phyloP scores from a whole-genome alignment of 2,888 invertebrate genomes.

The Yponomeuta evonymella region DNA sequence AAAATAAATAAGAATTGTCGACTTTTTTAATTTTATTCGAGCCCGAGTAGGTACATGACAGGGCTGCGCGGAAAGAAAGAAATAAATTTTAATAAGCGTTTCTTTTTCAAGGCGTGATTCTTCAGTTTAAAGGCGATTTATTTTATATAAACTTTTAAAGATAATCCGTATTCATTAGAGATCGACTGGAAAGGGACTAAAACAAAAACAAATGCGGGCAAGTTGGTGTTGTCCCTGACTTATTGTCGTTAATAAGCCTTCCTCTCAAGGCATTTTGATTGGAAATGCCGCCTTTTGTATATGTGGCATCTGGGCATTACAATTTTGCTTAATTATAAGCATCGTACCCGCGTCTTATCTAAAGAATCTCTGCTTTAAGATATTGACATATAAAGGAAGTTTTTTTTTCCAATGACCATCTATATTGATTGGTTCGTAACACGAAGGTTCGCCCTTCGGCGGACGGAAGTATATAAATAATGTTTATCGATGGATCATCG shows the following conservation, averaged over 20 bases:
- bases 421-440: neutral
- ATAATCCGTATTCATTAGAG: slow-evolving; percentile 76
- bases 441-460: slow-evolving; percentile 18
- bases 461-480: slow-evolving; percentile 71
- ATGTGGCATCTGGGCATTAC: slow-evolving; percentile 27
- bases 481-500: slow-evolving; percentile 75
- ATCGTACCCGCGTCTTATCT: slow-evolving; percentile 13
- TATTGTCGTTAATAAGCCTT: slow-evolving; percentile 71
- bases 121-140: slow-evolving; percentile 74
- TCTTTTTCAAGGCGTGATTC: slow-evolving; percentile 77
- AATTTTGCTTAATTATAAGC: slow-evolving; percentile 51
- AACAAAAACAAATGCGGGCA: slow-evolving; percentile 69
- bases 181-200: slow-evolving; percentile 71
- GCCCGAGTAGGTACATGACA: slow-evolving; percentile 66
- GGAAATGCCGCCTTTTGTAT: slow-evolving; percentile 10
- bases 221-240: slow-evolving; percentile 68
- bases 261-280: slow-evolving; percentile 62
- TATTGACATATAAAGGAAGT: neutral
- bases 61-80: slow-evolving; percentile 71
- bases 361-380: neutral
- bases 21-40: slow-evolving; percentile 75
- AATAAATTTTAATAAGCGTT: slow-evolving; percentile 77
- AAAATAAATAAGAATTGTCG: slow-evolving; percentile 77
- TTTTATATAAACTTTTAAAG: slow-evolving; percentile 71
- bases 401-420: neutral